phyloP scores from a whole-genome alignment of 1,140 invertebrate species.

The Pogonus chalceus region DNA sequence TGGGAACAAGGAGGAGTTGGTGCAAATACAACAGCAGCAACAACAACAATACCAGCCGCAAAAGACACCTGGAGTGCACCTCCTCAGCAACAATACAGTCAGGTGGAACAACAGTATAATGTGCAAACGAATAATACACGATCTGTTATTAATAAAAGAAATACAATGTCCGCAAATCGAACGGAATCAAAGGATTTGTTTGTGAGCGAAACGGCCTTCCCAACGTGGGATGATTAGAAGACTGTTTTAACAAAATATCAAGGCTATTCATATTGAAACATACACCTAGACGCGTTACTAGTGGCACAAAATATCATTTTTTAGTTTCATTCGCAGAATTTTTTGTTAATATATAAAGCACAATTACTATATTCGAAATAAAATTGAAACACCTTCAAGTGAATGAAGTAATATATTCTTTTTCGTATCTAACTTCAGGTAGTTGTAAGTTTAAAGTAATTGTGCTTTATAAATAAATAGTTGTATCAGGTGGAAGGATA shows the following conservation, averaged over 20 bases:
- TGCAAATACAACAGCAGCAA: slow-evolving; percentile 21
- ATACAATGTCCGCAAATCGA: slow-evolving; percentile 16
- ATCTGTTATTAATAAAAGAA: slow-evolving; percentile 26
- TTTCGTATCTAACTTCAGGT: too few relatives aligned
- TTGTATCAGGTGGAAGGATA: background rate
- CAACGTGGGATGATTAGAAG: slow-evolving; percentile 36
- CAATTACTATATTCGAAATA: too few relatives aligned
- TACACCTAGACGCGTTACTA: slow-evolving; percentile 1
- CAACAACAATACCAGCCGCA: slow-evolving; percentile 20
- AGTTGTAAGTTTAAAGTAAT: too few relatives aligned
- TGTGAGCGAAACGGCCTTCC: slow-evolving; percentile 31
- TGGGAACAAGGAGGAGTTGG: slow-evolving; percentile 29
- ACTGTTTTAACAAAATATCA: background rate
- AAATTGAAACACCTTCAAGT: too few relatives aligned
- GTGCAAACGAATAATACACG: slow-evolving; percentile 36
- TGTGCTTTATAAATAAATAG: too few relatives aligned
- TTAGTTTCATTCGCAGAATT: background rate
- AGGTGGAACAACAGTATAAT: slow-evolving; percentile 34
- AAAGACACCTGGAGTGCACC: slow-evolving; percentile 16
- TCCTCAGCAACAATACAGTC: slow-evolving; percentile 27
- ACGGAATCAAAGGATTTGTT: slow-evolving; percentile 18
- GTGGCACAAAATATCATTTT: background rate
- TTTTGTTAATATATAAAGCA: background rate
- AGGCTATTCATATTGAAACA: background rate
- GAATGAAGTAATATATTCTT: too few relatives aligned